A percentile compares a stretch with the other conserved stretches of the same genome.
Conservation (phyloP, 1,140 invertebrate species). For the Scaptomyza graminum region DNA sequence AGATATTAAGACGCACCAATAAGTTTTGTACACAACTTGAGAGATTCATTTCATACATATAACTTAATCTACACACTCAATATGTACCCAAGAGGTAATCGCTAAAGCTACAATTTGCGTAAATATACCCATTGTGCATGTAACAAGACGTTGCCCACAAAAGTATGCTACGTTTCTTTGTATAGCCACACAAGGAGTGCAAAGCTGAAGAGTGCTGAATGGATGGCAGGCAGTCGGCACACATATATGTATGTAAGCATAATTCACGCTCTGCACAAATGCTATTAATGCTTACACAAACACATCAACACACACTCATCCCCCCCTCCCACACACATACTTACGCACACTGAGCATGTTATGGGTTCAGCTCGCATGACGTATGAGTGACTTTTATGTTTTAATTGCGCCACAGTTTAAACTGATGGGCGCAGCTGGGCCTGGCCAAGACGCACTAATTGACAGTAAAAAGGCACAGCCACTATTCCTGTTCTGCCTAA, state of each 20-base stretch:
- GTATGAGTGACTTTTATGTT: conserved; percentile 82
- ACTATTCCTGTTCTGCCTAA: neutral
- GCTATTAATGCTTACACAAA: conserved; percentile 65
- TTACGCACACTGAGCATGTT: neutral
- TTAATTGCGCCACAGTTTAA: conserved; percentile 73
- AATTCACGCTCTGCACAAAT: conserved; percentile 67
- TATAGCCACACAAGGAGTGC: conserved; percentile 24
- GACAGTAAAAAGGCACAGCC: conserved; percentile 54
- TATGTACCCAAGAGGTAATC: neutral
- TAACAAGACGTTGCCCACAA: conserved; percentile 34
- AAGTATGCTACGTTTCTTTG: conserved; percentile 65
- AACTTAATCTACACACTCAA: neutral
- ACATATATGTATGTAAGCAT: conserved; percentile 47
- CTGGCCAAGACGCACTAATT: conserved; percentile 67
- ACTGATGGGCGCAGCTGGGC: conserved; percentile 64
- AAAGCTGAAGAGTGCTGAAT: neutral
- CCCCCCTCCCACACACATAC: neutral
- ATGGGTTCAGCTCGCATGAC: conserved; percentile 51
- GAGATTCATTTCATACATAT: neutral
- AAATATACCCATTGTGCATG: conserved; percentile 8
- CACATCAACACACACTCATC: conserved; percentile 23
- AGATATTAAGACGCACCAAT: no score
- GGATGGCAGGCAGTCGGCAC: conserved; percentile 34
- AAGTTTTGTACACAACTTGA: no score
- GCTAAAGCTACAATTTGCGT: neutral